Evolutionary conservation across 2,113 vertebrate genomes (phyloP).

Genomic region (Dasyornis broadbenti): DNA sequence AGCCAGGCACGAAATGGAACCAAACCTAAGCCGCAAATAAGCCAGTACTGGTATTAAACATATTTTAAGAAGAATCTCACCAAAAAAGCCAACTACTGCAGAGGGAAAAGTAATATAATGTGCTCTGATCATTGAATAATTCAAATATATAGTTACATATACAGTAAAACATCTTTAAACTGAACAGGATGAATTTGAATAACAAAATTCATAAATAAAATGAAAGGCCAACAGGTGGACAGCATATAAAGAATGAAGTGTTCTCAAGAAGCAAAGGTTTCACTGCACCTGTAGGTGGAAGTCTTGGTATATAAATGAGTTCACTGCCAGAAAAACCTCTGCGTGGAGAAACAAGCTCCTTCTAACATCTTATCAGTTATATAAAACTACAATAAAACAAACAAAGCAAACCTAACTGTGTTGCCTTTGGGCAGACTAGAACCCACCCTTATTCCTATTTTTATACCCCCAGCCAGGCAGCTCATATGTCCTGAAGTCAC

Average conservation of each 20-base stretch:
- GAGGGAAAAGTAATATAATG: not conserved
- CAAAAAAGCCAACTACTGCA: not conserved
- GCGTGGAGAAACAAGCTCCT: not conserved
- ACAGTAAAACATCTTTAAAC: not conserved
- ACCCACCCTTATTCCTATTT: not conserved
- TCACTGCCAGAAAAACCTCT: not conserved
- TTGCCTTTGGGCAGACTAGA: not conserved
- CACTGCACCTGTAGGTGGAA: slow-evolving; percentile 24
- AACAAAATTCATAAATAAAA: not conserved
- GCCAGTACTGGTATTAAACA: not conserved
- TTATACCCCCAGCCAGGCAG: not conserved
- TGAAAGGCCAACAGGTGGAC: not conserved
- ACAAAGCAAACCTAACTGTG: not conserved
- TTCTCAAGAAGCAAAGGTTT: not conserved
- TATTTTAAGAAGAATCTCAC: not conserved
- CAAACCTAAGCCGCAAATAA: not conserved
- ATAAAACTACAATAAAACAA: not conserved
- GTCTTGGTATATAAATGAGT: not conserved
- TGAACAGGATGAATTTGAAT: not conserved
- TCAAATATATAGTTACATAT: not conserved
- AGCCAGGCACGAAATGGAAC: not conserved
- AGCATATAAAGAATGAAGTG: not conserved
- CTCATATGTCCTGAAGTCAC: not conserved
- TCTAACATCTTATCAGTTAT: not conserved
- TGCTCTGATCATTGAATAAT: not conserved